Evolutionary conservation across 2,113 vertebrate genomes (phyloP), one percentile per base, ranked within the genome.

Genomic region (Axis porcinus): DNA sequence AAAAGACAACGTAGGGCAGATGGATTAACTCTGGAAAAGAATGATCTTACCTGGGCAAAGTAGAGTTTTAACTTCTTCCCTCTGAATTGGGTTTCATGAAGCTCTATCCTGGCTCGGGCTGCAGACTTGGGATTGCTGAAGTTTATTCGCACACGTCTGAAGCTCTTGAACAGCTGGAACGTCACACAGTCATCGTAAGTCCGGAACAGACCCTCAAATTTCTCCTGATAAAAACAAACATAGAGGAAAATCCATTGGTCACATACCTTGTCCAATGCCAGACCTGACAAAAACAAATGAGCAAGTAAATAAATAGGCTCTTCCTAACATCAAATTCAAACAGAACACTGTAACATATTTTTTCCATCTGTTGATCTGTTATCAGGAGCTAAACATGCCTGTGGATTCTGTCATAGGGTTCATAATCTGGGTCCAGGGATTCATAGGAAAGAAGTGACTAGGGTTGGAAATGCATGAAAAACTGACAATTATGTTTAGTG

Each of bases 1-100:
- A 86, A 91, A 36, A 55, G 21, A 84, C 40, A 86, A 58, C 2
- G 7, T 13, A 86, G 21, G 76, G 6, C 8, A 74, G 30, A 86
- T 50, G 52, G 50, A 87, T 19, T 58, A 58, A 88, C 9, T 85
- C 23, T 5, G 19, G 33, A 11, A 74, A 87, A 94, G 57, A 90
- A 60, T 45, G 16, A 62, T 54, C 82, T 98, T 98, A 99, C 99
- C 99, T 99, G 99, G 97, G 99, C 99, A 82, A 99, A 99, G 97
- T 99, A 99, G 78, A 99, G 98, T 96, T 99, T 99, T 93, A 99
- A 98, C 97, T 99, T 99, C 97, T 99, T 99, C 92, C 99, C 99
- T 98, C 99, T 98, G 99, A 99, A 99, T 92, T 99, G 99, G 95
- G 99, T 99, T 98, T 99, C 99, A 60, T 99, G 99, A 89, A 99